phyloP scores from a whole-genome alignment of 2,888 invertebrate species.

The Augochlorella aurata region DNA sequence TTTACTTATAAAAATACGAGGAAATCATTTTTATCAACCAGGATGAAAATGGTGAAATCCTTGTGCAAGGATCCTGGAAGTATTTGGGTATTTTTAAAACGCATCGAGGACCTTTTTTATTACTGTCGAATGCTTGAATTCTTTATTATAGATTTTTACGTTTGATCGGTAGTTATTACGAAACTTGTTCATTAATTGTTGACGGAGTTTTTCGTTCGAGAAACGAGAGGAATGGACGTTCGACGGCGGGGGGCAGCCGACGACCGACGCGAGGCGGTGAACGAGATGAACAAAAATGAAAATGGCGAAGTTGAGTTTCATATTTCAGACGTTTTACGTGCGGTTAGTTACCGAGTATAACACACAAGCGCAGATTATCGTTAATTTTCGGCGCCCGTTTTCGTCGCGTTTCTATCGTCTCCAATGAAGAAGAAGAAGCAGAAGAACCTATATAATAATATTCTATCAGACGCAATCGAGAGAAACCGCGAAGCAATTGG shows the following conservation, averaged over 20 bases:
- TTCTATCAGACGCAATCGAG: slow-evolving; percentile 28
- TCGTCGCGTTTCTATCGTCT: slow-evolving; percentile 61
- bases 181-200: neutral
- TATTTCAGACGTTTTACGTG: slow-evolving; percentile 78
- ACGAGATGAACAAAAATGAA: slow-evolving; percentile 17
- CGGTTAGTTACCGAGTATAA: slow-evolving; percentile 78
- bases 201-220: neutral
- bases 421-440: slow-evolving; percentile 18
- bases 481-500: slow-evolving; percentile 37
- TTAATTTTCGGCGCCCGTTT: slow-evolving; percentile 72
- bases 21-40: neutral
- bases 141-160: neutral
- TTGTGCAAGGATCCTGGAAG: neutral
- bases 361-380: slow-evolving; percentile 79
- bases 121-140: neutral
- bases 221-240: slow-evolving; percentile 3
- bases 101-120: neutral
- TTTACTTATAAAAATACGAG: neutral
- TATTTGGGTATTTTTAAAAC: neutral
- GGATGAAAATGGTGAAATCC: neutral
- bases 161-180: too few species aligned
- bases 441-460: slow-evolving; percentile 16
- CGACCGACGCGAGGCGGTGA: slow-evolving; percentile 49
- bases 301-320: slow-evolving; percentile 76
- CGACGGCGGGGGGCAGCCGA: slow-evolving; percentile 32